Evolutionary conservation across 2,888 invertebrate species (phyloP).

Genomic region (Bembecia ichneumoniformis): DNA sequence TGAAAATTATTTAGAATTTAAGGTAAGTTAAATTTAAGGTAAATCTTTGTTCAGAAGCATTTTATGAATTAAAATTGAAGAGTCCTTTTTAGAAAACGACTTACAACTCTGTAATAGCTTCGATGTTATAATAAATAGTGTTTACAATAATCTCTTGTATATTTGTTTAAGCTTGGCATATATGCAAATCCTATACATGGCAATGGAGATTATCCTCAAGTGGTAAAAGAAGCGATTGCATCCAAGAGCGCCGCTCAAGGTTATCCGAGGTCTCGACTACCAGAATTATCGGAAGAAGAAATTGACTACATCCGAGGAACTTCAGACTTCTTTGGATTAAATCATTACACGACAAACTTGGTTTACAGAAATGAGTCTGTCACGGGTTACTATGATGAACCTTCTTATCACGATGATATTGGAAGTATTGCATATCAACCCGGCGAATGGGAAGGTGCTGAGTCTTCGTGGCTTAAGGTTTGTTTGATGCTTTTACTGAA

Average conservation of each 20-base stretch:
- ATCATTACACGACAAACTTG: conserved; percentile 4
- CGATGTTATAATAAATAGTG: neutral
- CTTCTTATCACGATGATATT: conserved; percentile 2
- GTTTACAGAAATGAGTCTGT: conserved; percentile 1
- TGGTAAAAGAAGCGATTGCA: conserved; percentile 47
- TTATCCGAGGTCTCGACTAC: conserved; percentile 51
- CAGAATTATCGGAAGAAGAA: conserved; percentile 53
- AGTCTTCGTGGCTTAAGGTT: conserved; percentile 4
- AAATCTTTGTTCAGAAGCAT: no score
- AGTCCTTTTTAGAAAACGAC: no score
- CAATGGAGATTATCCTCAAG: conserved; percentile 61
- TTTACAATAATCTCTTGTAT: neutral
- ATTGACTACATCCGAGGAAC: conserved; percentile 35
- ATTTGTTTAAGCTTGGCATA: conserved; percentile 21
- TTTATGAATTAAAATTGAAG: neutral
- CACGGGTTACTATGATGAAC: neutral
- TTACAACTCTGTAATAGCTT: neutral
- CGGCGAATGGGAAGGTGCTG: conserved; percentile 3
- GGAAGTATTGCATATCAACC: conserved; percentile 1
- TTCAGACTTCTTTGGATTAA: conserved; percentile 6
- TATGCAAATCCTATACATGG: conserved; percentile 61
- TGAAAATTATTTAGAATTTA: neutral
- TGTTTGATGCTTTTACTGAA: neutral
- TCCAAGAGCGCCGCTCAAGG: conserved; percentile 60
- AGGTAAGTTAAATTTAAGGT: neutral